phyloP scores from a whole-genome alignment of 1,140 invertebrate genomes.

The Drosophila seguyi region DNA sequence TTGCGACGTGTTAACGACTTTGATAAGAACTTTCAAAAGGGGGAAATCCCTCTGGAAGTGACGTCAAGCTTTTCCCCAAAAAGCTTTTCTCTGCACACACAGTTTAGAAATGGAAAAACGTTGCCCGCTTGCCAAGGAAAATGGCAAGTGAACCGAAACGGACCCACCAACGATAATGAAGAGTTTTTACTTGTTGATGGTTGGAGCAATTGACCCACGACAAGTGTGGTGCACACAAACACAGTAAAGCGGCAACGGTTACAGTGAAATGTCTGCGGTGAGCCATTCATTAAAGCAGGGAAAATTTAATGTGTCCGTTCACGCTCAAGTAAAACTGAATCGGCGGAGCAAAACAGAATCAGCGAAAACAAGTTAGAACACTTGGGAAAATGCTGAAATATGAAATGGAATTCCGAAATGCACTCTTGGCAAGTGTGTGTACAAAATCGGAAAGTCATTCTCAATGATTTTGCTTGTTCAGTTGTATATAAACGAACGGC shows the following conservation, averaged over 20 bases:
- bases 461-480: not conserved
- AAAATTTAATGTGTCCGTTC: slow-evolving; percentile 76
- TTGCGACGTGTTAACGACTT: slow-evolving; percentile 3
- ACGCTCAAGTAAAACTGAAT: slow-evolving; percentile 82
- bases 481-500: not conserved
- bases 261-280: slow-evolving; percentile 31
- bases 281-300: slow-evolving; percentile 78
- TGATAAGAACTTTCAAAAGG: slow-evolving; percentile 13
- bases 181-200: slow-evolving; percentile 78
- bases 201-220: slow-evolving; percentile 53
- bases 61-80: slow-evolving; percentile 12
- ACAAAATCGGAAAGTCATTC: not conserved
- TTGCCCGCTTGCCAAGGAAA: slow-evolving; percentile 12
- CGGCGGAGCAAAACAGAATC: slow-evolving; percentile 64
- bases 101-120: slow-evolving; percentile 61
- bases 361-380: slow-evolving; percentile 63
- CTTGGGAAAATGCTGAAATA: slow-evolving; percentile 11
- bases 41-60: slow-evolving; percentile 3
- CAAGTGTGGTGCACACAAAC: slow-evolving; percentile 49
- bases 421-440: not conserved
- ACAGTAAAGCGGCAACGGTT: slow-evolving; percentile 14
- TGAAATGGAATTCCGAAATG: slow-evolving; percentile 6
- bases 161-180: slow-evolving; percentile 63
- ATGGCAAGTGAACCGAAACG: slow-evolving; percentile 75
- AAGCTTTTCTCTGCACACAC: slow-evolving; percentile 36